Percentiles rank a stretch among this genome's conserved stretches.
phyloP scores from a whole-genome alignment of 2,888 invertebrate species.

The Cantharis flavilabris region DNA sequence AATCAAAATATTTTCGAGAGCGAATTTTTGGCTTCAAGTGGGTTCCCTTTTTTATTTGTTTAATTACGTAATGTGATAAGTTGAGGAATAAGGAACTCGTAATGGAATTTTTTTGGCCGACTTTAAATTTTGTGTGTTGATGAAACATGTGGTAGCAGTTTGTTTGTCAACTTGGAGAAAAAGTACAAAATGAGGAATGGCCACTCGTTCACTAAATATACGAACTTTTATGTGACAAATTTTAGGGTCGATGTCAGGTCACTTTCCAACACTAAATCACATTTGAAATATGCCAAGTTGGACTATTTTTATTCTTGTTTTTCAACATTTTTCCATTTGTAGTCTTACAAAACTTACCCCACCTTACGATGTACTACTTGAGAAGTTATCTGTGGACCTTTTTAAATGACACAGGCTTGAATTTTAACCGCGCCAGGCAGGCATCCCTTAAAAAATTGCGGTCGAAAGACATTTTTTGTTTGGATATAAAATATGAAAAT shows the following conservation, averaged over 20 bases:
- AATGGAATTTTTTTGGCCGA: neutral
- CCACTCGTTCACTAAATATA: constrained; percentile 9
- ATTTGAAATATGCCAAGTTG: constrained; percentile 7
- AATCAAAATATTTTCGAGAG: neutral
- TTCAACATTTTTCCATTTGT: neutral
- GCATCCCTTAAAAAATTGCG: neutral
- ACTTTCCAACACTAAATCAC: constrained; percentile 14
- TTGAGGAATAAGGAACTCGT: neutral
- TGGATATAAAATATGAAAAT: neutral
- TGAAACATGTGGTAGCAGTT: neutral
- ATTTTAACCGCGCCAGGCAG: neutral
- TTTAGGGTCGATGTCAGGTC: constrained; percentile 12
- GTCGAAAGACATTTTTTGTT: neutral
- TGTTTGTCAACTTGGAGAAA: neutral
- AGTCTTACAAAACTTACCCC: neutral
- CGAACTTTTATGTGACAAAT: constrained; percentile 14
- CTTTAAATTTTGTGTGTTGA: neutral
- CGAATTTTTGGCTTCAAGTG: neutral
- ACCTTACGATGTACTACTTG: neutral
- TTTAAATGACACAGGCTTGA: neutral
- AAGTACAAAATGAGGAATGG: constrained; percentile 10
- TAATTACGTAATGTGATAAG: neutral
- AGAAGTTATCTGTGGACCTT: neutral
- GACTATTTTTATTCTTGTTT: constrained; percentile 5
- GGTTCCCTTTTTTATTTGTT: neutral